Base-by-base conservation (phyloP, 2,113 vertebrate species). In the Pithys albifrons region DNA sequence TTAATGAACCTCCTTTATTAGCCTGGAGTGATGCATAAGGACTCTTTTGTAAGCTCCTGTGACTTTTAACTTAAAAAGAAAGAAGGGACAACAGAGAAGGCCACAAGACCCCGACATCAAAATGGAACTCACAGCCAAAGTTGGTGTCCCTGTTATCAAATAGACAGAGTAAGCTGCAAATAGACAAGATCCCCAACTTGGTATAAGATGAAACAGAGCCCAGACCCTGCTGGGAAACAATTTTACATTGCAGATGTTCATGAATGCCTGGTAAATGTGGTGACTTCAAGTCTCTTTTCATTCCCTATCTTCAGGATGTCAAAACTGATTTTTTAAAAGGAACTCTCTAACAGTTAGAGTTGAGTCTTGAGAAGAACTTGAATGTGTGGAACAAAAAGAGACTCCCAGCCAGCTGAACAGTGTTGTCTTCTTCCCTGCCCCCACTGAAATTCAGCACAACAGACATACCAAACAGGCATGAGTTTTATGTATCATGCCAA, bases 201-300 rank as follows among this genome's bases (percentile, higher is more conserved):
- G 70, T 94, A 62, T 29, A 59, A 91, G 84, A 95, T 78, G 79
- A 96, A 96, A 90, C 71, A 87, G 49, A 88, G 62, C 57, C 87
- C 67, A 70, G 75, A 51, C 61, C 89, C 88, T 66, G 76, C 83
- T 92, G 90, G 92, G 89, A 95, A 92, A 80, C 57, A 31, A 8
- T 97, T 97, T 95, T 93, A 73, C 31, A n/a, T 93, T 96, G 94
- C 85, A 92, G 89, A 95, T 91, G 75, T 91, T 97, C 83, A 73
- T 35, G 85, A 97, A 92, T 49, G 59, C 80, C 83, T 85, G 67
- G 82, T 95, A 96, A 97, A 96, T 92, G 85, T 76, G 77, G 79
- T 54, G 69, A 69, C 65, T 95, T 93, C 39, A 55, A 95, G 74
- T 74, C 72, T 84, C 81, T 90, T 87, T 91, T 73, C 23, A 3